phyloP scores from a whole-genome alignment of 2,797 vertebrate genomes.

The Tokudaia muenninki region DNA sequence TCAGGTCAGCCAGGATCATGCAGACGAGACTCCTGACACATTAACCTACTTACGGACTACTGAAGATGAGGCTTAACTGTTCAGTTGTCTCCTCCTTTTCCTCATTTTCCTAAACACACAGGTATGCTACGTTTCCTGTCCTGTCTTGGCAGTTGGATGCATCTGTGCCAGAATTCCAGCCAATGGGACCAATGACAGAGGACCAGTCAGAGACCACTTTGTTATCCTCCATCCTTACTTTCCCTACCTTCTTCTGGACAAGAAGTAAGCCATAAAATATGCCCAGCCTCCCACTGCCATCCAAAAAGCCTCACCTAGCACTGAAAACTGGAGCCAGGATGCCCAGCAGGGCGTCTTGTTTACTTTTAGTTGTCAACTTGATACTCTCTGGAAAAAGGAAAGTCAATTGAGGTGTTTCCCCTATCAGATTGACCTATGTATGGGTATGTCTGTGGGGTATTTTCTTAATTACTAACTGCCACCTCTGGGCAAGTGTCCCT shows the following conservation, averaged over 20 bases:
- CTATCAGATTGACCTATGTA: background rate
- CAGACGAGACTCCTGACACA: background rate
- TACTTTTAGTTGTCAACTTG: background rate
- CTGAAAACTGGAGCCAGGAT: background rate
- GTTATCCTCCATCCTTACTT: background rate
- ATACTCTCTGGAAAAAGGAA: background rate
- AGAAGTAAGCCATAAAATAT: background rate
- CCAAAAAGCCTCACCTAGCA: background rate
- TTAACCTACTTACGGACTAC: background rate
- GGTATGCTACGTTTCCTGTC: background rate
- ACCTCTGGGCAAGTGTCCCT: background rate
- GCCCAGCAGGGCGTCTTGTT: no score
- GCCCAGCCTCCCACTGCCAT: background rate
- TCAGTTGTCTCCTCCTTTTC: background rate
- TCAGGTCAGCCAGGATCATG: background rate
- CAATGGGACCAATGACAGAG: background rate
- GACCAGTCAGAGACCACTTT: background rate
- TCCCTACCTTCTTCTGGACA: background rate
- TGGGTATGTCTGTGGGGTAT: background rate
- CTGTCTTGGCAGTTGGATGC: background rate
- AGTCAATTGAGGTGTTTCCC: background rate
- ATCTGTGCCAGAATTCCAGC: background rate
- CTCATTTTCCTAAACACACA: constrained; percentile 8
- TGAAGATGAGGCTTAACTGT: background rate
- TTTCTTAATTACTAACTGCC: background rate